Percentiles rank a stretch among this genome's conserved stretches.
Evolutionary conservation across 2,113 vertebrate genomes (phyloP).

Genomic region (Pterophyllum scalare): DNA sequence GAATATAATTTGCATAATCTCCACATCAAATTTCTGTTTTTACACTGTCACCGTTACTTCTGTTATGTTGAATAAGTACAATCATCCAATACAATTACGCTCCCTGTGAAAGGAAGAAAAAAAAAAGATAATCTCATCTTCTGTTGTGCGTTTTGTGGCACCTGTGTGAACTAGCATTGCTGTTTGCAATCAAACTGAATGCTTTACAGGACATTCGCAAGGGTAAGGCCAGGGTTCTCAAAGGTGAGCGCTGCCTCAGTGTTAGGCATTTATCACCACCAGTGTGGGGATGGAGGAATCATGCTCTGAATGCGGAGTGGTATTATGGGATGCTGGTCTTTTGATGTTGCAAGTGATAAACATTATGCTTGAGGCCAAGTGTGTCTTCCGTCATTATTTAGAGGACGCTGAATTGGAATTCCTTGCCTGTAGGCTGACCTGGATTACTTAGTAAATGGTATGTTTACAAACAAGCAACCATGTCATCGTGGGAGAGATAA

Average conservation of each 20-base stretch:
- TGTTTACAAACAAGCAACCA: conserved; percentile 49
- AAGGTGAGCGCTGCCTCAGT: conserved; percentile 72
- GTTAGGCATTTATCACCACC: conserved; percentile 75
- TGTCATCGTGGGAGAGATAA: conserved; percentile 32
- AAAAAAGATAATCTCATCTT: background rate
- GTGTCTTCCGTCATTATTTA: conserved; percentile 71
- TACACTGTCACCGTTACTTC: background rate
- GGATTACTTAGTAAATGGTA: conserved; percentile 54
- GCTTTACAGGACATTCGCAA: conserved; percentile 75
- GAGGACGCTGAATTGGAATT: conserved; percentile 66
- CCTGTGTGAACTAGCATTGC: conserved; percentile 10
- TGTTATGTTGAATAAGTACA: conserved; percentile 2
- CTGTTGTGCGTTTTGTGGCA: conserved; percentile 29
- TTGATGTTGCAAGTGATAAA: conserved; percentile 73
- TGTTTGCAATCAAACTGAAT: conserved; percentile 71
- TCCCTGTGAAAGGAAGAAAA: background rate
- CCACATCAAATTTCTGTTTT: conserved; percentile 9
- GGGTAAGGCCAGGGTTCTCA: conserved; percentile 71
- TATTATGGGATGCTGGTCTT: conserved; percentile 70
- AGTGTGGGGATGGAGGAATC: conserved; percentile 64
- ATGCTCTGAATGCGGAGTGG: conserved; percentile 73
- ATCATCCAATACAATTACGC: background rate
- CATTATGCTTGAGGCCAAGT: conserved; percentile 72
- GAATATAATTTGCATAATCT: conserved; percentile 19
- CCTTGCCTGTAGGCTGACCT: conserved; percentile 42